A percentile compares a stretch with the other conserved stretches of the same genome.
These are phyloP conservation scores for Caerostris extrusa DNA, from an alignment of 1,140 invertebrate genomes.

Conservation along the genomic window DNA sequence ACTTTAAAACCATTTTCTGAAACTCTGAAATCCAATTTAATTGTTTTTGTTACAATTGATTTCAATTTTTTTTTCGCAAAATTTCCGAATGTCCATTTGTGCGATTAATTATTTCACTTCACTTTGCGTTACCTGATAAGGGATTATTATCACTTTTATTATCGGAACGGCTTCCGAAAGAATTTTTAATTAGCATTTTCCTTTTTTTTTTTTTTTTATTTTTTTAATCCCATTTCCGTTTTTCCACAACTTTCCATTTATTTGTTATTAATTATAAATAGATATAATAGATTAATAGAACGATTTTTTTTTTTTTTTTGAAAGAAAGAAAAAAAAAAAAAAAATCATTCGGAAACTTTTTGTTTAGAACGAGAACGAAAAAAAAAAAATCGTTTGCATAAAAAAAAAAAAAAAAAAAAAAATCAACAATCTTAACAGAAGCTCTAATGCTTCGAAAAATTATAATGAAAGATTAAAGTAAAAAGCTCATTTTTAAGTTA, in stretches of 20 bases:
- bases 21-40: too few species aligned
- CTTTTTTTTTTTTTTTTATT: neutral
- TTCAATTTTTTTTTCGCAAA: neutral
- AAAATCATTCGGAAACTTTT: neutral
- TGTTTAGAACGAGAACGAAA: too few species aligned
- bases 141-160: conserved; percentile 29
- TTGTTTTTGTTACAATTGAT: too few species aligned
- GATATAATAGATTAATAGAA: conserved; percentile 39
- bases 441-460: conserved; percentile 29
- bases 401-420: neutral
- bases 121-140: neutral
- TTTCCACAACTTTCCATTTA: conserved; percentile 15
- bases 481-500: conserved; percentile 32
- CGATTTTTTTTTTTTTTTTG: neutral
- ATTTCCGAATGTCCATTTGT: neutral
- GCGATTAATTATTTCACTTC: conserved; percentile 12
- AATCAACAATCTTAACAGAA: neutral
- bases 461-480: conserved; percentile 42
- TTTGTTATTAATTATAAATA: conserved; percentile 48
- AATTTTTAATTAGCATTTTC: conserved; percentile 14
- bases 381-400: neutral
- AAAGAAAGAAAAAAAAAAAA: neutral
- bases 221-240: neutral
- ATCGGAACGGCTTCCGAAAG: neutral
- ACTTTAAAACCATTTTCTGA: too few species aligned